Evolutionary conservation across 1,140 invertebrate genomes (phyloP).

Genomic region (Pristionchus pacificus): DNA sequence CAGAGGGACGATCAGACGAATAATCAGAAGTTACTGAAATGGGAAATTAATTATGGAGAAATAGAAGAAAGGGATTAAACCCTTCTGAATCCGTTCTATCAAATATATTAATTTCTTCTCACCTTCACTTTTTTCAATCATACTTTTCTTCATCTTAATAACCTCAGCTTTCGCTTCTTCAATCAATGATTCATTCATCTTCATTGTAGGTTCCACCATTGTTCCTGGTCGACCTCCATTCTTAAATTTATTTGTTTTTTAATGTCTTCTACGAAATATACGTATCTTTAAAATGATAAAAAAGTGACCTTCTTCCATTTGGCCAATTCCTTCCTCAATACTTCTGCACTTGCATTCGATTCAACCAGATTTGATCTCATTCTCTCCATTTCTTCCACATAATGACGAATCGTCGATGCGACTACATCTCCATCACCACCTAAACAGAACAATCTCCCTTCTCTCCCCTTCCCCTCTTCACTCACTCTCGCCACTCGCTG

Average conservation of each 20-base stretch:
- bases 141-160: conserved; percentile 25
- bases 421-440: conserved; percentile 44
- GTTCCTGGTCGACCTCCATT: no score
- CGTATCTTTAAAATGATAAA: neutral
- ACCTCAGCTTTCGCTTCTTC: conserved; percentile 28
- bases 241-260: no score
- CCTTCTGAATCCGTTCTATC: conserved; percentile 56
- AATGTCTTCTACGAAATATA: no score
- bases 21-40: conserved; percentile 24
- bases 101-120: no score
- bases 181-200: conserved; percentile 27
- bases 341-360: conserved; percentile 77
- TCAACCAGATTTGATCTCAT: conserved; percentile 68
- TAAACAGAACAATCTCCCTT: conserved; percentile 26
- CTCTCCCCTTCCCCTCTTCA: conserved; percentile 18
- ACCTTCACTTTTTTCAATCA: neutral
- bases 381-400: conserved; percentile 82
- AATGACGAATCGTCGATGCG: conserved; percentile 71
- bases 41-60: neutral
- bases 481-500: conserved; percentile 20
- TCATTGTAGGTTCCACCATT: no score
- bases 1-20: conserved; percentile 22
- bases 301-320: conserved; percentile 30
- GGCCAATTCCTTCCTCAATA: conserved; percentile 66
- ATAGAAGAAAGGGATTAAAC: neutral